These are phyloP conservation scores for Propithecus deckenii DNA, from an alignment of 2,797 vertebrate genomes.

Conservation along the genomic window DNA sequence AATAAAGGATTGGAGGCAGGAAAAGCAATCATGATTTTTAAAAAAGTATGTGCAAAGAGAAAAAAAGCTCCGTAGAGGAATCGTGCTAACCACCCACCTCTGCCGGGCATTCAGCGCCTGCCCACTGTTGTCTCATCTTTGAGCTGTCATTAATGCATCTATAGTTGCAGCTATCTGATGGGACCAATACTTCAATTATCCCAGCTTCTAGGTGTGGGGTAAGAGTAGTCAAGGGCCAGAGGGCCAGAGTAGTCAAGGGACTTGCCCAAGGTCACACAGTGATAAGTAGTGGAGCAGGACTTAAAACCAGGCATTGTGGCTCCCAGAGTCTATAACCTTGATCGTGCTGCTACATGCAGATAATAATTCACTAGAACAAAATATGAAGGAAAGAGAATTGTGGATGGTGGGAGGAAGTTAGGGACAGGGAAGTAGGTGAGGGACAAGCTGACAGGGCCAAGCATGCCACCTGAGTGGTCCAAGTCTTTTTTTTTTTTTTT, in stretches of 20 bases:
- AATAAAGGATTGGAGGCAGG: not conserved
- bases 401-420: not conserved
- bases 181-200: not conserved
- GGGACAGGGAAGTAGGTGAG: not conserved
- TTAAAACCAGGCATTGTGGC: not conserved
- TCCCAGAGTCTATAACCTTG: not conserved
- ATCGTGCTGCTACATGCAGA: not conserved
- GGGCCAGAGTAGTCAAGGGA: not conserved
- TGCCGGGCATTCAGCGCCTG: accelerated
- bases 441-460: accelerated
- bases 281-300: not conserved
- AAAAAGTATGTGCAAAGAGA: not conserved
- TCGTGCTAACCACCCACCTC: accelerated
- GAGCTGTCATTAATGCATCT: accelerated
- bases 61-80: not conserved
- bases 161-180: accelerated
- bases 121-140: accelerated
- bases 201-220: too few species aligned
- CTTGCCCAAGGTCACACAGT: not conserved
- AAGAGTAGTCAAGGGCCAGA: not conserved
- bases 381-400: not conserved
- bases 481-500: too few species aligned
- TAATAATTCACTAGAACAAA: not conserved
- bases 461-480: too few species aligned
- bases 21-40: not conserved